These are phyloP conservation scores for Athalia cordata DNA, from an alignment of 2,888 invertebrate species.

Conservation along the genomic window DNA sequence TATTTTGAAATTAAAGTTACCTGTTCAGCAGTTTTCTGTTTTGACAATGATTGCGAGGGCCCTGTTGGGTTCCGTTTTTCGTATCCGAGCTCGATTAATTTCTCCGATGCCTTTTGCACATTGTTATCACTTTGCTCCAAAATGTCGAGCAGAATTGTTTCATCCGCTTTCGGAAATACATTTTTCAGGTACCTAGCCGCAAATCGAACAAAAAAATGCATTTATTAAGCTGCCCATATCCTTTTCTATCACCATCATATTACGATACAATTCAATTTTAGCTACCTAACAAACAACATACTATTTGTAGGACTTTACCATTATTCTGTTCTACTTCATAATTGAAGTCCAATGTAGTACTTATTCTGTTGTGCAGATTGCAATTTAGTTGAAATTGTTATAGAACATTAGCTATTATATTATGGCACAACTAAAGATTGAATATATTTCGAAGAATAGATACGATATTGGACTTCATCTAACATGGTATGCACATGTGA, in stretches of 20 bases:
- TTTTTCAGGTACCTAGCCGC: conserved; percentile 89
- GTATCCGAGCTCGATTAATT: conserved; percentile 87
- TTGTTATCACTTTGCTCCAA: conserved; percentile 92
- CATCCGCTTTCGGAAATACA: conserved; percentile 93
- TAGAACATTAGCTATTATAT: no score
- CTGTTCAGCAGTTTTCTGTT: conserved; percentile 73
- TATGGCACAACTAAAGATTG: neutral
- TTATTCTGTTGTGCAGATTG: conserved; percentile 12
- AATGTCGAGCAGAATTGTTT: conserved; percentile 88
- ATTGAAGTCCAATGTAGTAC: conserved; percentile 27
- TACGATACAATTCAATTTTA: conserved; percentile 38
- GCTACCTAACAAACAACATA: conserved; percentile 34
- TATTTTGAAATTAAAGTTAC: conserved; percentile 36
- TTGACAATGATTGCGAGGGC: conserved; percentile 75
- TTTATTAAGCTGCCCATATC: conserved; percentile 46
- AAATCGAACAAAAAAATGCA: conserved; percentile 38
- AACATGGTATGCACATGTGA: conserved; percentile 55
- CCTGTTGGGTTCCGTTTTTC: conserved; percentile 82
- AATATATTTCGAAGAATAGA: conserved; percentile 19
- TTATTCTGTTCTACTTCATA: conserved; percentile 40
- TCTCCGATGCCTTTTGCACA: conserved; percentile 91
- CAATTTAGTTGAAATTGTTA: neutral
- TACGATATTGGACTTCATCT: conserved; percentile 33
- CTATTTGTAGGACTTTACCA: conserved; percentile 26
- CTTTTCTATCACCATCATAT: neutral